A percentile compares a stretch with the other conserved stretches of the same genome.
Evolutionary conservation across 1,140 invertebrate species (phyloP).

Genomic region (Bathynomus jamesi): DNA sequence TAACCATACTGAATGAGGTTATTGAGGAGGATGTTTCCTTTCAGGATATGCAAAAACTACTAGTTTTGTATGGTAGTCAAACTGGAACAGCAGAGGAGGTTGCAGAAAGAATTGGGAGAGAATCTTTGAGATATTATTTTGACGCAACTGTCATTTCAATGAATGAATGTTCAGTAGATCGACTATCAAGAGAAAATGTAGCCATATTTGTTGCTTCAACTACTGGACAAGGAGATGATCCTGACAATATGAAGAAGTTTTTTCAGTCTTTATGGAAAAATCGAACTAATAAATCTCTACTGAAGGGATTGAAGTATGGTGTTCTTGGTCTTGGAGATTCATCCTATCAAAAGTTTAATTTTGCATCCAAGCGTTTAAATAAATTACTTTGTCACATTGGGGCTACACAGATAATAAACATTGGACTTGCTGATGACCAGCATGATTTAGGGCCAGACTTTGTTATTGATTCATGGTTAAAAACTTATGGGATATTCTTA

Average conservation of each 20-base stretch:
- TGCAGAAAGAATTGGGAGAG: constrained; percentile 81
- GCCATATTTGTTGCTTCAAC: constrained; percentile 87
- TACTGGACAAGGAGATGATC: constrained; percentile 91
- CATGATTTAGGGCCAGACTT: constrained; percentile 89
- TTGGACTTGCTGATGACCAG: constrained; percentile 86
- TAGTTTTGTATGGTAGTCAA: constrained; percentile 83
- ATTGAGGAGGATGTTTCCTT: constrained; percentile 19
- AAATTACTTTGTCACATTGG: constrained; percentile 73
- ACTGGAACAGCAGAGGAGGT: constrained; percentile 92
- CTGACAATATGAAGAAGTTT: constrained; percentile 89
- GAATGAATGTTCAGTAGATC: constrained; percentile 67
- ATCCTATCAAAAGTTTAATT: constrained; percentile 91
- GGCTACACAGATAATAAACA: constrained; percentile 55
- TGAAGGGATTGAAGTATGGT: constrained; percentile 39
- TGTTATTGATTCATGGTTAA: constrained; percentile 68
- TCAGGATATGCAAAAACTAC: constrained; percentile 41
- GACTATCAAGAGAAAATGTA: constrained; percentile 62
- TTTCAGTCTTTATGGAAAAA: constrained; percentile 83
- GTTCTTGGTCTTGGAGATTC: constrained; percentile 89
- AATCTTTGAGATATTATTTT: constrained; percentile 57
- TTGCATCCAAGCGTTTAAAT: constrained; percentile 81
- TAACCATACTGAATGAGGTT: too few relatives aligned
- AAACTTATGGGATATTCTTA: constrained; percentile 62
- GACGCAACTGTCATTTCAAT: constrained; percentile 58
- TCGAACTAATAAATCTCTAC: constrained; percentile 59